Percentiles rank a stretch among this genome's conserved stretches.
Evolutionary conservation across 2,888 invertebrate genomes (phyloP).

Genomic region (Chaetogeoica ovagalla): DNA sequence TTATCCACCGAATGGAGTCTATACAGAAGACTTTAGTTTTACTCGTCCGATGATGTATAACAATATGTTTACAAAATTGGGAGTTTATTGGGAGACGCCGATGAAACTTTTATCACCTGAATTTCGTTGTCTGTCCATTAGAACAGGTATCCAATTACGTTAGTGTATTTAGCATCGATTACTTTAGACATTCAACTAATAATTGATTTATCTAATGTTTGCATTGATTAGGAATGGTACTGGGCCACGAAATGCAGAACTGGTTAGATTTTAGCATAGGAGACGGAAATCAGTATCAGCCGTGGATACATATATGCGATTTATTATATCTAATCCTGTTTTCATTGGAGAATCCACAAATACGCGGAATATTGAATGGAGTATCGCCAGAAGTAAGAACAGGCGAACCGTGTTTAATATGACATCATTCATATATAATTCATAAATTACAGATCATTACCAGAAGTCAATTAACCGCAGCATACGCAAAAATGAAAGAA

Average conservation of each 20-base stretch:
- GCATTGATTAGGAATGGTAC: constrained; percentile 71
- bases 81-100: neutral
- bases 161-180: neutral
- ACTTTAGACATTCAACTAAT: no score
- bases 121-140: constrained; percentile 6
- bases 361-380: constrained; percentile 78
- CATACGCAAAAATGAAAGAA: constrained; percentile 75
- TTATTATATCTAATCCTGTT: constrained; percentile 70
- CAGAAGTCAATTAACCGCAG: constrained; percentile 65
- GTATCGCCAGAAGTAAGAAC: constrained; percentile 79
- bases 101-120: neutral
- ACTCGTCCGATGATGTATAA: neutral
- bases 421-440: neutral
- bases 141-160: constrained; percentile 2
- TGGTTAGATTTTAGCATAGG: constrained; percentile 80
- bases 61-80: constrained; percentile 19
- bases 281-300: constrained; percentile 80
- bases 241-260: constrained; percentile 76
- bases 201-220: neutral
- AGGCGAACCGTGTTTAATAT: neutral
- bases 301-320: constrained; percentile 94
- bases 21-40: neutral
- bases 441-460: constrained; percentile 63
- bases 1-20: constrained; percentile 2
- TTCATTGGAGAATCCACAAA: constrained; percentile 72